Base-by-base conservation (phyloP, 2,113 vertebrate genomes). In the Rhinolophus ferrumequinum region DNA sequence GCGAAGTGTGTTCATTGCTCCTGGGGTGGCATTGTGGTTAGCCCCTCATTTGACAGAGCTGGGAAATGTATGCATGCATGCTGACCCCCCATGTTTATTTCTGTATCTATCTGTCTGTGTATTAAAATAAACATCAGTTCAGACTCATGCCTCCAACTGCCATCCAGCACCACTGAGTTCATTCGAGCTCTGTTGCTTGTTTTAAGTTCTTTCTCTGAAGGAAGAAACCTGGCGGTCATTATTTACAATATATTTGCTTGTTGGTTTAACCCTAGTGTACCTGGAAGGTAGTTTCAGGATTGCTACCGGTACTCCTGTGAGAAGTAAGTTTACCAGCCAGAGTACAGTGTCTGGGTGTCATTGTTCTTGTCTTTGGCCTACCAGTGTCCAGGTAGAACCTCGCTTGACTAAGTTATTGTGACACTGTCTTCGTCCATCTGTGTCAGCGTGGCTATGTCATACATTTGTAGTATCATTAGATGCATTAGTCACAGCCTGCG, bases 31-130 rank as follows among this genome's bases (percentile, higher is more conserved):
- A 1, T 26, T 28, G 7, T 5, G 24, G 47, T 28, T 33, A 24
- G 47, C 12, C 24, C 38, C 22, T 58, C 28, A 6, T 5, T 12
- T 38, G 38, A 30, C 66, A 81, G 64, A 67, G 12, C 33, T 14
- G 15, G 33, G 75, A 21, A 28, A 13, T 0, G 9, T 16, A 1
- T 22, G 8, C 12, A 0, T 26, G 19, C 19, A 0, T 22, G 12
- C 56, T 33, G 0, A 26, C 35, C 47, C 47, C 47, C 50, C 1
- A 0, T 13, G 22, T 54, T 60, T 30, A 26, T 38, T 22, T 35
- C 69, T 33, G 22, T 35, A 12, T 54, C 28, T 60, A 18, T 30
- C 5, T 38, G 69, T 52, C 14, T 41, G 10, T 58, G 9, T 3
- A 35, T 38, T 28, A 13, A 26, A 76, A 28, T 56, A 13, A 58